A percentile compares a stretch with the other conserved stretches of the same genome.
phyloP scores from a whole-genome alignment of 2,797 vertebrate genomes.

The Mus minutoides region DNA sequence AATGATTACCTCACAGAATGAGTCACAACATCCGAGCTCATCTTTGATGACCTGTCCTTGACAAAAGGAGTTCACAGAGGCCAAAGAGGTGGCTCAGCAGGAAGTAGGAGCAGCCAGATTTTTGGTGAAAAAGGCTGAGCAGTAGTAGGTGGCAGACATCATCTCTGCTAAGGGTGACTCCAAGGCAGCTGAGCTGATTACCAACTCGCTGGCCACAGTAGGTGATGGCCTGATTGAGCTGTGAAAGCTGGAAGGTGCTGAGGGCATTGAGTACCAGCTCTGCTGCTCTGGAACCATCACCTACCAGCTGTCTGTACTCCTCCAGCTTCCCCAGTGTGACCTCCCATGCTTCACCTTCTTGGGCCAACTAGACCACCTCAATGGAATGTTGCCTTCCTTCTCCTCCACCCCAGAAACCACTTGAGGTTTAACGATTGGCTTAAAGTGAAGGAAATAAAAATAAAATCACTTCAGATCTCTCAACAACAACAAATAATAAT shows the following conservation, averaged over 20 bases:
- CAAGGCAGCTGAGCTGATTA: not conserved
- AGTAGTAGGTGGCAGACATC: not conserved
- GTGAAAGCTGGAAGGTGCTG: not conserved
- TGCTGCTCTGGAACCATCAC: not conserved
- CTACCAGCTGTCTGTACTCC: not conserved
- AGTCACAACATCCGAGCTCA: not conserved
- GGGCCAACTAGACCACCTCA: not conserved
- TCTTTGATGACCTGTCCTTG: not conserved
- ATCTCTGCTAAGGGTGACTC: not conserved
- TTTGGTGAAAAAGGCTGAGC: not conserved
- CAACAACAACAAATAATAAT: not conserved
- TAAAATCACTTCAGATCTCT: conserved; percentile 56
- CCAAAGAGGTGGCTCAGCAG: not conserved
- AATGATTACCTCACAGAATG: not conserved
- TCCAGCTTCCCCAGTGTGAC: not conserved
- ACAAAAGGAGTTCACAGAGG: not conserved
- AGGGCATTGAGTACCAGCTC: not conserved
- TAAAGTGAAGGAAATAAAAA: conserved; percentile 81
- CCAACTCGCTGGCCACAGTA: not conserved
- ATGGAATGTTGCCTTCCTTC: not conserved
- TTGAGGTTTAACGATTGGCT: conserved; percentile 77
- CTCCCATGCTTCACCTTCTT: not conserved
- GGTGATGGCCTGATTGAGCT: not conserved
- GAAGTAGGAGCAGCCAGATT: not conserved
- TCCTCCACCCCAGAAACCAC: conserved; percentile 75